phyloP scores from a whole-genome alignment of 2,113 vertebrate species.

The Aix galericulata region DNA sequence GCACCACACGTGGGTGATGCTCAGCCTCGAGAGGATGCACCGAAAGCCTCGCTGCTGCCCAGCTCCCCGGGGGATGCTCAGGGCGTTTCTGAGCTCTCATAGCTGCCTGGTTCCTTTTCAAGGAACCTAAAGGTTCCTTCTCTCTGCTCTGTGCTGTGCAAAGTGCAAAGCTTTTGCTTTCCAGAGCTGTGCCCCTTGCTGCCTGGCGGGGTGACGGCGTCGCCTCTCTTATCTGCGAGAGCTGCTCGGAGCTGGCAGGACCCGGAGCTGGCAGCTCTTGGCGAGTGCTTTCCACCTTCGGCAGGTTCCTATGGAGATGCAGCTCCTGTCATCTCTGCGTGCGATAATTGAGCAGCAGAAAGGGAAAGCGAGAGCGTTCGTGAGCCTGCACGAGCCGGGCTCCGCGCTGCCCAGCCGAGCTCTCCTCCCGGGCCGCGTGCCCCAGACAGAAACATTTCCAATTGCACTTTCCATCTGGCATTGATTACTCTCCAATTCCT shows the following conservation, averaged over 20 bases:
- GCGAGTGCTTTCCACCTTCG: not conserved
- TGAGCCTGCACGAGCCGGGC: fast-evolving
- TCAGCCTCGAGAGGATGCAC: fast-evolving
- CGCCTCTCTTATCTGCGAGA: not conserved
- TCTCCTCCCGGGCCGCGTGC: fast-evolving
- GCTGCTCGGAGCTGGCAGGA: not conserved
- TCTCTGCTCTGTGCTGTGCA: not conserved
- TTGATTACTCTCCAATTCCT: not conserved
- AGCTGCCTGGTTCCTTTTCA: fast-evolving
- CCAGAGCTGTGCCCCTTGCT: not conserved
- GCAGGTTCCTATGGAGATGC: not conserved
- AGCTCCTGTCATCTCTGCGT: not conserved
- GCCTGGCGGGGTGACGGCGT: not conserved
- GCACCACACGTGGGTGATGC: not conserved
- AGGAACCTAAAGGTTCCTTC: too few species aligned
- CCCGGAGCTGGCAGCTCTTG: not conserved
- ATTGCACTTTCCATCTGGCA: not conserved
- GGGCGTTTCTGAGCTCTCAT: fast-evolving
- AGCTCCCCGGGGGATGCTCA: fast-evolving
- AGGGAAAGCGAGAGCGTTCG: not conserved
- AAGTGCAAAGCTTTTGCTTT: not conserved
- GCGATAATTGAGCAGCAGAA: not conserved
- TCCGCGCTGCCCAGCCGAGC: not conserved
- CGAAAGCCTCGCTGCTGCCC: not conserved
- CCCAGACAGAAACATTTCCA: not conserved